These are phyloP conservation scores for Podilymbus podiceps DNA, from an alignment of 2,113 vertebrate species.

Conservation along the genomic window DNA sequence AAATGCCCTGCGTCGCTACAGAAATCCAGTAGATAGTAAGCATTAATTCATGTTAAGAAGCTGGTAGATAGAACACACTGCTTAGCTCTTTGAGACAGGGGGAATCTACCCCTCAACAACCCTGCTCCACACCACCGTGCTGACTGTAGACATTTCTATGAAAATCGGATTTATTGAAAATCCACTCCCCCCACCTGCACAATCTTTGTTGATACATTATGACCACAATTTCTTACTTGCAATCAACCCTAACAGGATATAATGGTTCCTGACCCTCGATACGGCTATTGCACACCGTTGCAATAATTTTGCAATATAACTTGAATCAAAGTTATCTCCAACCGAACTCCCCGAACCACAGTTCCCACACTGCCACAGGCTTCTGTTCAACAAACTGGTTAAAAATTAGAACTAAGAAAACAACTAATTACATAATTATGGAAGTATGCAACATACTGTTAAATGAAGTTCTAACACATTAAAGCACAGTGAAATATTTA, in stretches of 20 bases:
- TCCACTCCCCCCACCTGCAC: background rate
- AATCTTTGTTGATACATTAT: background rate
- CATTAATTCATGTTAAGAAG: background rate
- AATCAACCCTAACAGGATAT: background rate
- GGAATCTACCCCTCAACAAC: background rate
- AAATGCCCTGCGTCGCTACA: background rate
- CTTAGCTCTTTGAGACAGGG: background rate
- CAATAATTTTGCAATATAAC: background rate
- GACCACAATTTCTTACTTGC: background rate
- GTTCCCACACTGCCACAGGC: background rate
- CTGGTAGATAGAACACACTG: background rate
- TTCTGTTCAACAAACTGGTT: background rate
- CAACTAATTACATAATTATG: background rate
- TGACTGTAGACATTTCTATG: background rate
- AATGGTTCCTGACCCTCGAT: background rate
- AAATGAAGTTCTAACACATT: background rate
- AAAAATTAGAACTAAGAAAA: background rate
- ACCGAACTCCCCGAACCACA: background rate
- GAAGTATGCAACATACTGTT: background rate
- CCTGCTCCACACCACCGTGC: background rate
- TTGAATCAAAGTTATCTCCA: background rate
- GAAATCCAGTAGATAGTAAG: background rate
- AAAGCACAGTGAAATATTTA: background rate
- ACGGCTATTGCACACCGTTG: background rate
- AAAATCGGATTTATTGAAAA: background rate